These are phyloP conservation scores for Pseudochromis fuscus DNA, from an alignment of 2,797 vertebrate species.

Conservation along the genomic window DNA sequence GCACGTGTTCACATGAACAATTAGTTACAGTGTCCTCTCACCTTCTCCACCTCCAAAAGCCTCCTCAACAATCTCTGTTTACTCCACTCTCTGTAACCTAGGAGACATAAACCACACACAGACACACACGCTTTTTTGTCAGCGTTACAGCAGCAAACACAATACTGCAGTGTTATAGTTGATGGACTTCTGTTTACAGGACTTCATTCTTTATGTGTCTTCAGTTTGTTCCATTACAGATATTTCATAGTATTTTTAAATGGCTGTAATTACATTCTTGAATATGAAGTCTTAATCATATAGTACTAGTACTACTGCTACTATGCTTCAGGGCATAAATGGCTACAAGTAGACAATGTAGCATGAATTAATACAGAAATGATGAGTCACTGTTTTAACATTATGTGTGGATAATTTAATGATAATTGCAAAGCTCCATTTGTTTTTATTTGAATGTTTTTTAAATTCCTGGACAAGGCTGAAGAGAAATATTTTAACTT, in stretches of 20 bases:
- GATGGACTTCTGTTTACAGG: background rate
- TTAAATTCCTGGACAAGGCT: background rate
- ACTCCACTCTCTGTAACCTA: conserved; percentile 93
- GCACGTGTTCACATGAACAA: conserved; percentile 12
- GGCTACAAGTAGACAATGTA: background rate
- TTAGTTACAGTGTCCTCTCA: conserved; percentile 73
- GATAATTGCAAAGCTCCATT: too few species aligned
- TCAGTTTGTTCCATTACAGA: background rate
- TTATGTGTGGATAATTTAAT: too few species aligned
- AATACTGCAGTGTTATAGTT: background rate
- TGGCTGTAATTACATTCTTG: background rate
- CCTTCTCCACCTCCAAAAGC: conserved; percentile 90
- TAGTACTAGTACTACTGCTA: too few species aligned
- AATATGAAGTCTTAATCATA: background rate
- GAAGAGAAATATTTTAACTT: background rate
- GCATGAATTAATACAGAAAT: background rate
- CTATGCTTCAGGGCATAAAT: too few species aligned
- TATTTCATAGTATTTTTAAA: background rate
- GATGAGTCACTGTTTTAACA: too few species aligned
- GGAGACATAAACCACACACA: conserved; percentile 38
- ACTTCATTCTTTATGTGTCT: background rate
- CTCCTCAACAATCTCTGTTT: conserved; percentile 89
- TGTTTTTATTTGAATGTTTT: too few species aligned
- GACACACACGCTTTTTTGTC: conserved; percentile 11
- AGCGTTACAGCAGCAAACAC: background rate